phyloP scores from a whole-genome alignment of 2,888 invertebrate genomes.

The Napeogenes inachia region DNA sequence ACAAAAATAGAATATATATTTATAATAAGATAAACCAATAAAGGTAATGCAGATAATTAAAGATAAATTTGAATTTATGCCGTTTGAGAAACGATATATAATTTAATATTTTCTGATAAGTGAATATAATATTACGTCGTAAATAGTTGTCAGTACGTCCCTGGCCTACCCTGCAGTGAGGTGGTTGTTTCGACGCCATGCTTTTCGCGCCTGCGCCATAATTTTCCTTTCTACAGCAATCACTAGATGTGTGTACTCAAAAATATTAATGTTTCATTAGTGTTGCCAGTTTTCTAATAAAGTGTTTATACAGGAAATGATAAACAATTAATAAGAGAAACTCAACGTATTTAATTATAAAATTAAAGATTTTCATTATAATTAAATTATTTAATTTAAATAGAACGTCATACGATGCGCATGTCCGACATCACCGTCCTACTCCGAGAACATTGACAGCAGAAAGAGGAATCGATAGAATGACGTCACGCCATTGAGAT shows the following conservation, averaged over 20 bases:
- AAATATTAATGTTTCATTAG: constrained; percentile 21
- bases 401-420: constrained; percentile 38
- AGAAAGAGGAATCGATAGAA: constrained; percentile 53
- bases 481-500: constrained; percentile 71
- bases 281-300: constrained; percentile 29
- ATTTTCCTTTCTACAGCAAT: constrained; percentile 55
- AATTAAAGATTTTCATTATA: background rate
- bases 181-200: constrained; percentile 62
- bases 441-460: constrained; percentile 49
- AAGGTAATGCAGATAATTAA: background rate
- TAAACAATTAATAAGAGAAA: background rate
- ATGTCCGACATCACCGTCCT: constrained; percentile 43
- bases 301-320: background rate
- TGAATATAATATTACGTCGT: background rate
- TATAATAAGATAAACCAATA: background rate
- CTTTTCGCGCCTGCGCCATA: constrained; percentile 69
- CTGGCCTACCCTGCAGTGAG: constrained; percentile 65
- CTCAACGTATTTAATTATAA: background rate
- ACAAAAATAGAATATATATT: background rate
- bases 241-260: constrained; percentile 48
- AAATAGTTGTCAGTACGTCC: constrained; percentile 37
- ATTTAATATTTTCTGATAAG: background rate
- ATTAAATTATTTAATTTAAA: constrained; percentile 2
- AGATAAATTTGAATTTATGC: background rate
- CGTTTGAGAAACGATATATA: background rate